Evolutionary conservation across 2,888 invertebrate species (phyloP).

Genomic region (Leptopilina myrica): DNA sequence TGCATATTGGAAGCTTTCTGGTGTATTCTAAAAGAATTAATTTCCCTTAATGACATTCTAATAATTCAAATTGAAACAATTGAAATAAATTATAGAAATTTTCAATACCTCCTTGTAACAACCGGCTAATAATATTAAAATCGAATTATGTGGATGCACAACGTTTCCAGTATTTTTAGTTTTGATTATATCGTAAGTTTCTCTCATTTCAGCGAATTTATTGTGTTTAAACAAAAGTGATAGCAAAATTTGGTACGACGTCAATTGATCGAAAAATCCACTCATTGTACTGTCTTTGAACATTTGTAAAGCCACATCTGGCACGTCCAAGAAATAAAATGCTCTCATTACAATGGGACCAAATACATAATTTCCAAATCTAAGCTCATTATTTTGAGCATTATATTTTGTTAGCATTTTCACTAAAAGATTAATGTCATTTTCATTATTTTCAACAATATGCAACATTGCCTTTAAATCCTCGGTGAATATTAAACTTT

Average conservation of each 20-base stretch:
- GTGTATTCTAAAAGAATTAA: slow-evolving; percentile 81
- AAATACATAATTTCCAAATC: slow-evolving; percentile 89
- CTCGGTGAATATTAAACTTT: slow-evolving; percentile 88
- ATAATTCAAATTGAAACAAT: not conserved
- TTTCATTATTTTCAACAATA: slow-evolving; percentile 80
- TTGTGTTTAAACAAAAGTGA: slow-evolving; percentile 84
- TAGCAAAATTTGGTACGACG: slow-evolving; percentile 83
- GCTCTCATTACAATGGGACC: slow-evolving; percentile 91
- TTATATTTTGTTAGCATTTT: slow-evolving; percentile 88
- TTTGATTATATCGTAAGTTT: slow-evolving; percentile 81
- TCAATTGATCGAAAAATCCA: slow-evolving; percentile 86
- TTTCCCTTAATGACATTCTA: not conserved
- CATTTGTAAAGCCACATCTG: slow-evolving; percentile 82
- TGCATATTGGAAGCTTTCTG: slow-evolving; percentile 83
- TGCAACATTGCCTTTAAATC: slow-evolving; percentile 90
- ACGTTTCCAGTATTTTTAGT: slow-evolving; percentile 81
- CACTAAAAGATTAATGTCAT: slow-evolving; percentile 81
- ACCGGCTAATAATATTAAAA: slow-evolving; percentile 83
- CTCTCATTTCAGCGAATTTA: slow-evolving; percentile 83
- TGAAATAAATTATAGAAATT: not conserved
- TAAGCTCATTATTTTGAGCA: slow-evolving; percentile 82
- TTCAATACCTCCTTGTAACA: slow-evolving; percentile 85
- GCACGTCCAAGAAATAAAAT: slow-evolving; percentile 84
- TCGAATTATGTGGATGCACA: slow-evolving; percentile 83
- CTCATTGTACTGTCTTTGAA: slow-evolving; percentile 81